Base-by-base conservation (phyloP, 2,797 vertebrate species). In the Tadarida brasiliensis region DNA sequence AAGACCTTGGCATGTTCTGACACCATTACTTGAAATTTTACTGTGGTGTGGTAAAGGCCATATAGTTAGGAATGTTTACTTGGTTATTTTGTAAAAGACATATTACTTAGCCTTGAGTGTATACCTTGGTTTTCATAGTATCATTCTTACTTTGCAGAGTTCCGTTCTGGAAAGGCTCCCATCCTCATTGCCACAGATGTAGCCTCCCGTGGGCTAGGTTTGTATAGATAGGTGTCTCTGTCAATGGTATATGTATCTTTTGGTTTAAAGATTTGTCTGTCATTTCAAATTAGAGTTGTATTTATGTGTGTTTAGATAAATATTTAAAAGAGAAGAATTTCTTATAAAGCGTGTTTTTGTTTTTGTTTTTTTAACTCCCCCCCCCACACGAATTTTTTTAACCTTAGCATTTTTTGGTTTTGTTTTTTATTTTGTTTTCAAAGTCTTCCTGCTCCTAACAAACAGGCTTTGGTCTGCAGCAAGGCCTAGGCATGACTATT, bases 191-290 rank as follows among this genome's bases (percentile, higher is more conserved):
- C 99, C 97, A 99, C 99, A 1, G 99, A 99, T 89, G 99, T 99
- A 97, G 99, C 99, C 91, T 99, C 99, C 97, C 99, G 99, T 98
- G 99, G 99, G 99, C 99, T 99, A 99, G 99, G 99, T 99, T 99
- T 99, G 99, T 99, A 99, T 98, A 98, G 97, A 98, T 98, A 98
- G 98, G 98, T 97, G 97, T 92, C 98, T 98, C 96, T 98, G 95
- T 97, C 96, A 90, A 92, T 98, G 96, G 94, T 95, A 90, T 92
- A 67, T 96, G 26, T 96, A 93, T 96, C 94, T 97, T 98, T 97
- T 91, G 96, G 86, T 97, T 97, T 95, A 95, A 97, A 96, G 70
- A 81, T 93, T 88, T 68, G 87, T 92, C 70, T 94, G 81, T 96
- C 78, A 56, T 88, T 97, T 96, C 81, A 96, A 85, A 83, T 87